These are phyloP conservation scores for Thalpophila matura DNA, from an alignment of 2,888 invertebrate species.

Conservation along the genomic window DNA sequence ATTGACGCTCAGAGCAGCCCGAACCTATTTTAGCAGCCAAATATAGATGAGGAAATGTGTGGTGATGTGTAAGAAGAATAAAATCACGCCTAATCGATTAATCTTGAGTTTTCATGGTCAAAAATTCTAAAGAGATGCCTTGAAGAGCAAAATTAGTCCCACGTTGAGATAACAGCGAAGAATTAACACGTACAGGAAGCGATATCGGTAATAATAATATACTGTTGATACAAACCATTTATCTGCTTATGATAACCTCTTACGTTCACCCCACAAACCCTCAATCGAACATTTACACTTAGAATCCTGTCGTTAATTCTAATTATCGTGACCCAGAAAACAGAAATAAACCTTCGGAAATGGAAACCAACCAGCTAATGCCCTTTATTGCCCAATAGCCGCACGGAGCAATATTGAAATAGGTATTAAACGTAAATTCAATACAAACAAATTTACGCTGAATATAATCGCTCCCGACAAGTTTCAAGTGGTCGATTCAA, in stretches of 20 bases:
- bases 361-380: slow-evolving; percentile 12
- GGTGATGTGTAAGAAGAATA: slow-evolving; percentile 48
- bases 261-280: slow-evolving; percentile 4
- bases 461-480: slow-evolving; percentile 44
- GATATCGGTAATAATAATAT: slow-evolving; percentile 13
- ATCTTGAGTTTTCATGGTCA: slow-evolving; percentile 47
- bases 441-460: slow-evolving; percentile 51
- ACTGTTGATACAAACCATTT: slow-evolving; percentile 22
- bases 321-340: slow-evolving; percentile 49
- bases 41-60: slow-evolving; percentile 64
- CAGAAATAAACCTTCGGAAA: slow-evolving; percentile 30
- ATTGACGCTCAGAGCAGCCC: slow-evolving; percentile 68
- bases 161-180: slow-evolving; percentile 9
- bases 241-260: slow-evolving; percentile 47
- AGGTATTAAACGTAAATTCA: slow-evolving; percentile 40
- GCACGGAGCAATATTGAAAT: slow-evolving; percentile 32
- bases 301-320: slow-evolving; percentile 39
- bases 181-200: slow-evolving; percentile 26
- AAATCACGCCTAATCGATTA: slow-evolving; percentile 52
- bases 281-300: slow-evolving; percentile 41
- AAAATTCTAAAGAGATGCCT: slow-evolving; percentile 42
- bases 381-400: slow-evolving; percentile 20
- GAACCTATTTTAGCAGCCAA: slow-evolving; percentile 62
- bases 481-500: slow-evolving; percentile 57
- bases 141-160: slow-evolving; percentile 29